Evolutionary conservation across 2,888 invertebrate genomes (phyloP), one percentile per base, ranked within the genome.

Genomic region (Actias luna): DNA sequence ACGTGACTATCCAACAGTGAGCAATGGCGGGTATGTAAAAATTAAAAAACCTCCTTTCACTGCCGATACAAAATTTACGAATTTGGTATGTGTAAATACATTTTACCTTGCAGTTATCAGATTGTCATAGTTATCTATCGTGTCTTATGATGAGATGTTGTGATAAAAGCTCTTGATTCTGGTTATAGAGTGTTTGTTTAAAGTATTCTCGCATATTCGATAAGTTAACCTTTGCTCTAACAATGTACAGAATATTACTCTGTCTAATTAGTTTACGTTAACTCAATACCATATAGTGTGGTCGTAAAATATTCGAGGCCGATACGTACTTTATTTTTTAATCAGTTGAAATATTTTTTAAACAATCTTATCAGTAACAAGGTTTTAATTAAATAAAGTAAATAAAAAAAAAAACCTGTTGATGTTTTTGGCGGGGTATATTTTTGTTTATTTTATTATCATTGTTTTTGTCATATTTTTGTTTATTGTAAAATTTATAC

Each of bases 161-260:
- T 29, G 55, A 55, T 55, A 10, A 42, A 29, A 58, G 22, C 14
- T 31, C 36, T 22, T 29, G 3, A 55, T 36, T 25, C 14, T 7
- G 27, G 39, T 5, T 36, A 55, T 39, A 12, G n/a, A 55, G n/a
- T 59, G 39, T 55, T 63, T 63, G 29, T 55, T 55, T 22, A 29
- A 59, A 7, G 16, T 18, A 14, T 59, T 55, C 36, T 67, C 50
- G 46, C 58, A 59, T 36, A 60, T 39, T 50, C 27, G 58, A 36
- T 14, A 59, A 69, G 64, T 72, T 72, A 74, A 78, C 77, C 76
- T 76, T 76, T 75, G 77, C 35, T 55, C 63, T 35, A 64, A 64
- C 46, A 25, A 16, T 50, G 8, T 50, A 50, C 46, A 70, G 63
- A 63, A 60, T 66, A 62, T 57, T 62, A 10, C 5, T 27, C 39